These are phyloP conservation scores for Yasuhikotakia modesta DNA, from an alignment of 2,797 vertebrate genomes.

Conservation along the genomic window DNA sequence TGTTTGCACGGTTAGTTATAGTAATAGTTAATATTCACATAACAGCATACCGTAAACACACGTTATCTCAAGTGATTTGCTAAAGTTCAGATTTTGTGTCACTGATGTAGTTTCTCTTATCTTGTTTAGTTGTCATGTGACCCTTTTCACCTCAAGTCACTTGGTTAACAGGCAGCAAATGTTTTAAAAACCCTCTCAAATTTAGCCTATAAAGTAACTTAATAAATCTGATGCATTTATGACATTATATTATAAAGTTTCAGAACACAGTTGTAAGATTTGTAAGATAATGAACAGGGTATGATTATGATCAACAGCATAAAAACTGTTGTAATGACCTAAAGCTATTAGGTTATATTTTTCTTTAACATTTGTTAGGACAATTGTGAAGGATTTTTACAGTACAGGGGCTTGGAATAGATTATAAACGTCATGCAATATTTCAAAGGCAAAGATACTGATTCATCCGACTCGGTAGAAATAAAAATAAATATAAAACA, in stretches of 20 bases:
- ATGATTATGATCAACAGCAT: too few species aligned
- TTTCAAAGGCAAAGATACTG: too few species aligned
- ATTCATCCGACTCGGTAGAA: too few species aligned
- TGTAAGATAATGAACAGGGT: background rate
- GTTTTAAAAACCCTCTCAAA: background rate
- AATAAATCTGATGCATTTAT: background rate
- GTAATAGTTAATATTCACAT: background rate
- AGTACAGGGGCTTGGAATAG: too few species aligned
- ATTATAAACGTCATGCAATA: too few species aligned
- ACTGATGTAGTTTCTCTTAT: constrained; percentile 8
- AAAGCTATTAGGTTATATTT: background rate
- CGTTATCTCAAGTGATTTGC: constrained; percentile 20
- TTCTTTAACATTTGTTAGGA: background rate
- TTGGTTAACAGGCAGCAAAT: background rate
- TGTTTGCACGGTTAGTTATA: background rate
- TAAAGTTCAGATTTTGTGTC: background rate
- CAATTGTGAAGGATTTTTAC: too few species aligned
- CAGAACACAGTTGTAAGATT: background rate
- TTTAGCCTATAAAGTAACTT: background rate
- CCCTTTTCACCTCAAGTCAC: background rate
- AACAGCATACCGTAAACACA: background rate
- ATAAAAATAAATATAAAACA: background rate
- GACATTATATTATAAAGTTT: background rate
- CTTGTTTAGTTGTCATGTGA: background rate
- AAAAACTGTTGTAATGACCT: too few species aligned